Evolutionary conservation across 2,113 vertebrate genomes (phyloP).

Genomic region (Probosciger aterrimus): DNA sequence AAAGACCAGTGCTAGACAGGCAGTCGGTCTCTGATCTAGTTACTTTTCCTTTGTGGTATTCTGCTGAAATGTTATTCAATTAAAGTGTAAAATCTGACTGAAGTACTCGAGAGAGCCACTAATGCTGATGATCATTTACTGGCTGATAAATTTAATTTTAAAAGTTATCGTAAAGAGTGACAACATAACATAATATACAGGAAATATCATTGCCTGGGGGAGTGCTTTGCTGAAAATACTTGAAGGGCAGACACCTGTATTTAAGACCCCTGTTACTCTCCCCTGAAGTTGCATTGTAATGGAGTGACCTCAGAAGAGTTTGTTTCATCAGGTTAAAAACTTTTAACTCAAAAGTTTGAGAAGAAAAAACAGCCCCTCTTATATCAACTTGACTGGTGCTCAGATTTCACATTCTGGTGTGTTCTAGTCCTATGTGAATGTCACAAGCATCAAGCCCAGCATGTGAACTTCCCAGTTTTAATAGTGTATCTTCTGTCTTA

Average conservation of each 20-base stretch:
- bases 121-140: background rate
- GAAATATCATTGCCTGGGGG: background rate
- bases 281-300: background rate
- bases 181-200: background rate
- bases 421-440: accelerated
- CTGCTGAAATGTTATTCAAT: background rate
- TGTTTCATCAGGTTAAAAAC: background rate
- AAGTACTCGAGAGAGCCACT: background rate
- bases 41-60: background rate
- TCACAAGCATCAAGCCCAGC: background rate
- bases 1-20: background rate
- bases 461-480: background rate
- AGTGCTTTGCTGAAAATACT: background rate
- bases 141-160: background rate
- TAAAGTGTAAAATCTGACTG: background rate
- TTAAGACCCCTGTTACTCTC: background rate
- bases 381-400: background rate
- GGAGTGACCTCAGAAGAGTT: background rate
- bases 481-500: background rate
- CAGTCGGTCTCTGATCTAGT: background rate
- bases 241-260: background rate
- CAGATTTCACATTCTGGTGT: background rate
- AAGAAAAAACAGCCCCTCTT: background rate
- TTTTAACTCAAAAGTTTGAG: background rate
- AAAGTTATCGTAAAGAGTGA: background rate